Conservation (phyloP, 2,113 vertebrate species). For the Zapornia atra region DNA sequence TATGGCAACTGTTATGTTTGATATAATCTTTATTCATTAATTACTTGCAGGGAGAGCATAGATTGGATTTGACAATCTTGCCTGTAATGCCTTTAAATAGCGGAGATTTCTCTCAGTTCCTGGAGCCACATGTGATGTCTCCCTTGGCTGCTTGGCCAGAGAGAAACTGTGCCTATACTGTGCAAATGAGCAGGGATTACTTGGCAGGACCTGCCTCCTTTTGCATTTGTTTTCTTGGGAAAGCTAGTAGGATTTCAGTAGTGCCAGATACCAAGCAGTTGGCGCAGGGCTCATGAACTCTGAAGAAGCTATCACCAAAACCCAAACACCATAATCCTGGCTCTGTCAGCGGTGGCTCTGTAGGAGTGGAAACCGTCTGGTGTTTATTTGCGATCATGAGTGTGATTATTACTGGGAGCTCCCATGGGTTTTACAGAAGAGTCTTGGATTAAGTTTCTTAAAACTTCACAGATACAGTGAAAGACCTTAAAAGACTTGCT, state of each 20-base stretch:
- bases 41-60: neutral
- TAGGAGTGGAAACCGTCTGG: neutral
- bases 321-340: accelerated
- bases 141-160: neutral
- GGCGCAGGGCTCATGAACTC: neutral
- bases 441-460: neutral
- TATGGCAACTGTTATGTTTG: neutral
- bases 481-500: neutral
- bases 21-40: neutral
- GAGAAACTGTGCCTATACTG: neutral
- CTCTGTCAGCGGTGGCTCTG: neutral
- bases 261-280: neutral
- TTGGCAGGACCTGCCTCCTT: neutral
- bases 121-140: neutral
- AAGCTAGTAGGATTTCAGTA: neutral
- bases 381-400: neutral
- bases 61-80: neutral
- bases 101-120: neutral
- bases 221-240: neutral
- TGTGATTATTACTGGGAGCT: neutral
- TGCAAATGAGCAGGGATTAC: neutral
- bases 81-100: neutral
- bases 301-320: neutral
- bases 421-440: neutral
- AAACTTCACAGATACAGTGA: neutral